Percentiles rank a stretch among this genome's conserved stretches.
These are phyloP conservation scores for Myotis brandtii DNA, from an alignment of 2,113 vertebrate genomes.

Conservation along the genomic window DNA sequence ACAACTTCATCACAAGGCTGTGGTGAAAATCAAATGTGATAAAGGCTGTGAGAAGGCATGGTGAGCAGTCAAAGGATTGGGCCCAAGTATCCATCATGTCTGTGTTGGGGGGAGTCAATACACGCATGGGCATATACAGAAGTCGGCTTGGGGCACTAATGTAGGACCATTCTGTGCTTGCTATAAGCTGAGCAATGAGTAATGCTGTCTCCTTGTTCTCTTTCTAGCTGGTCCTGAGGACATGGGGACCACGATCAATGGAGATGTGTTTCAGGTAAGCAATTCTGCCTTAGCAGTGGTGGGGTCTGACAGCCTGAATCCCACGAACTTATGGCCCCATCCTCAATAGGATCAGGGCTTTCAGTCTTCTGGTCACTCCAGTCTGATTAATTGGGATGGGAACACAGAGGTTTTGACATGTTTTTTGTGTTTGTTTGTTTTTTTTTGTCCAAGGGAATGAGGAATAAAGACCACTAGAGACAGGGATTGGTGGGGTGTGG, in stretches of 20 bases:
- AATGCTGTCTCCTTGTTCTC: slow-evolving; percentile 56
- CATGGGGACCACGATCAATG: slow-evolving; percentile 91
- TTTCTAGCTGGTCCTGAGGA: slow-evolving; percentile 90
- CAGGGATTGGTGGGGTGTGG: not conserved
- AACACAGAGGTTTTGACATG: not conserved
- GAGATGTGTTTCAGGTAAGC: slow-evolving; percentile 94
- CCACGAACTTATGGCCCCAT: not conserved
- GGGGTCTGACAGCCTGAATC: not conserved
- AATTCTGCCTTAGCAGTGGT: not conserved
- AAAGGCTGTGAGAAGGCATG: not conserved
- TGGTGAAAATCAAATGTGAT: not conserved
- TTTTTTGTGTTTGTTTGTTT: too few species aligned
- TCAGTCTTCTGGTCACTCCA: not conserved
- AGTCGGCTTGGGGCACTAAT: rapidly evolving
- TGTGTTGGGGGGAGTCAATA: not conserved
- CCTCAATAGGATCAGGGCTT: not conserved
- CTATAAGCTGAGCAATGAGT: not conserved
- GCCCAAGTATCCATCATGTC: not conserved
- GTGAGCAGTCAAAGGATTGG: not conserved
- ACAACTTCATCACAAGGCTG: not conserved
- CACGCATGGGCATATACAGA: too few species aligned
- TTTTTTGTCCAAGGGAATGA: not conserved
- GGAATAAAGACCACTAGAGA: not conserved
- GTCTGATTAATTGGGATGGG: not conserved
- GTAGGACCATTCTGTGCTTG: not conserved